Evolutionary conservation across 1,140 invertebrate genomes (phyloP), one percentile per base, ranked within the genome.

Genomic region (Panagrolaimus sp.): DNA sequence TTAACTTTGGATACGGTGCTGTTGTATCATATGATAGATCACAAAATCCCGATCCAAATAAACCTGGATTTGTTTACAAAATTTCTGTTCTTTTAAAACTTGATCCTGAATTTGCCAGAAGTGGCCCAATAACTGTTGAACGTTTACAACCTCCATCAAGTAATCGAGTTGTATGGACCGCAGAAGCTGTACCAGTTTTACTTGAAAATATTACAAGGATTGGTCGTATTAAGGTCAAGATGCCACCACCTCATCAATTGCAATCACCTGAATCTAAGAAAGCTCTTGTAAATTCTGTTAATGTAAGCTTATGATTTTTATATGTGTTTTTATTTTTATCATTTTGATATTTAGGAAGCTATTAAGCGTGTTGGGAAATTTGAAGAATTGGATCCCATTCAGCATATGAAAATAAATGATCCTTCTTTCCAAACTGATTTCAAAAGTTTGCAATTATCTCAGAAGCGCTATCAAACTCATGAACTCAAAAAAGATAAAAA

Each of bases 1-100:
- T 91, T 69, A 90, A 93, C 82, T 98, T 94, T 84, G 94, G 94
- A 74, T 98, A 95, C 94, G 93, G 93, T 44, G 91, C 94, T 28
- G 88, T 98, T 52, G 88, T 98, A 0, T 96, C 94, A 84, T 96
- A 93, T 78, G 90, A 91, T 76, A 87, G 87, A 71, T 86, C 89
- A 70, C 86, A 85, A 70, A 84, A 84, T 66, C 76, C 74, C n/a
- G 80, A 84, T 73, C 74, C 84, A 92, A 7, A 87, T 96, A 1
- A 87, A 93, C 55, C 85, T 97, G 0, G 92, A n/a, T 48, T 71
- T 10, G 9, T 75, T 15, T 75, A 75, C n/a, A 55, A 71, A 43
- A 12, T 75, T 28, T 67, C 72, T 12, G 65, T 44, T 48, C 84
- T 58, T 1, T 28, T 58, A 4, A 58, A 17, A 78, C 52, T 58